These are phyloP conservation scores for Pocillopora grandis DNA, from an alignment of 92 coral and sea anemone species.

Conservation along the genomic window DNA sequence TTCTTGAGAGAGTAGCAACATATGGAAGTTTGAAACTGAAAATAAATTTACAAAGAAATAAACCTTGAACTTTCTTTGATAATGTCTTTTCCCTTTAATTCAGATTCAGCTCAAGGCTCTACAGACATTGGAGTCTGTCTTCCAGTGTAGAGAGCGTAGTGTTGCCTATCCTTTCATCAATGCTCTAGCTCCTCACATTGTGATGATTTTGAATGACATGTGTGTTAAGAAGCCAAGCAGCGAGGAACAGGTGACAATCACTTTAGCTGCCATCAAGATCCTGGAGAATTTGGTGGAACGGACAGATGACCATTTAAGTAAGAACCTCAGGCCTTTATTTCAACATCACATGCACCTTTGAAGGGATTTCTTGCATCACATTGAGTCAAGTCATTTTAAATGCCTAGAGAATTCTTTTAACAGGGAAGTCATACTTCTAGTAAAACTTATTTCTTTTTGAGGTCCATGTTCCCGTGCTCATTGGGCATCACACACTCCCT, in stretches of 20 bases:
- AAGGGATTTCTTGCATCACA: neutral
- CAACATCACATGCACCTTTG: neutral
- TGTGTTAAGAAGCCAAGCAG: constrained; percentile 78
- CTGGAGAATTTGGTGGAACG: constrained; percentile 80
- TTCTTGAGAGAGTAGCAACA: no score
- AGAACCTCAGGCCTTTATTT: constrained; percentile 29
- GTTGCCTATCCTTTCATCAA: constrained; percentile 84
- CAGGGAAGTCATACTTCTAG: neutral
- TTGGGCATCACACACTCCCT: no score
- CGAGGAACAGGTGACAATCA: constrained; percentile 76
- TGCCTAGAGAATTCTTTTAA: no score
- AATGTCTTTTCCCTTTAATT: neutral
- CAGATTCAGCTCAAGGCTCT: constrained; percentile 89
- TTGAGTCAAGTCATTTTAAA: neutral
- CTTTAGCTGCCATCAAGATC: constrained; percentile 80
- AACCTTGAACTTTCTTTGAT: neutral
- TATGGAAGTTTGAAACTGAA: no score
- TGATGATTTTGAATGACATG: constrained; percentile 81
- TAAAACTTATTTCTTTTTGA: no score
- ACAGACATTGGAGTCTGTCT: constrained; percentile 84
- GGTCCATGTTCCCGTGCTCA: no score
- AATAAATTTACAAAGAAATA: no score
- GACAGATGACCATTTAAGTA: constrained; percentile 86
- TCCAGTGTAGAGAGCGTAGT: constrained; percentile 81
- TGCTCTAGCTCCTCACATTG: constrained; percentile 88